phyloP scores from a whole-genome alignment of 1,140 invertebrate genomes.

The Pogonomyrmex californicus region DNA sequence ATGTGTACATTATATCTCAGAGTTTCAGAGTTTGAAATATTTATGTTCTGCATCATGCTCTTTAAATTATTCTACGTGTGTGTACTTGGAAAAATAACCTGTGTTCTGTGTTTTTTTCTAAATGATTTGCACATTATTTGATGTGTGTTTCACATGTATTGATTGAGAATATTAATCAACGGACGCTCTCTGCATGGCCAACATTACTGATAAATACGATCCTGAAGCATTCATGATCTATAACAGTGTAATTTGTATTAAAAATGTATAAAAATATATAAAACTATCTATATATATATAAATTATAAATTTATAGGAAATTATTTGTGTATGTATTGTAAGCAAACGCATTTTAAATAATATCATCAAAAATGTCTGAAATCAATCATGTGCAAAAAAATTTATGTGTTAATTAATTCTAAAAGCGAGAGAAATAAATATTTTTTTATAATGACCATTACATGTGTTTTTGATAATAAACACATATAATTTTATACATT shows the following conservation, averaged over 20 bases:
- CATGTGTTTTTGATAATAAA: not conserved
- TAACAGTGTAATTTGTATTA: constrained; percentile 28
- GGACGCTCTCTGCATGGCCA: constrained; percentile 56
- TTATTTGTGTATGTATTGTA: not conserved
- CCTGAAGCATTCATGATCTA: constrained; percentile 68
- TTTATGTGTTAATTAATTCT: not conserved
- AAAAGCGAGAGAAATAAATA: not conserved
- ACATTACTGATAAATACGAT: constrained; percentile 65
- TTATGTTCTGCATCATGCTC: not conserved
- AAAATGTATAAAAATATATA: not conserved
- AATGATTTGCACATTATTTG: not conserved
- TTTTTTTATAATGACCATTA: no score
- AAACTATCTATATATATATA: not conserved
- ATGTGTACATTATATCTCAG: not conserved
- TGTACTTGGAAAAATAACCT: not conserved
- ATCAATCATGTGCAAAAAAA: not conserved
- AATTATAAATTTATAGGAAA: not conserved
- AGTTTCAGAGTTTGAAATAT: not conserved
- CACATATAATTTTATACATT: not conserved
- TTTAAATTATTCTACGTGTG: constrained; percentile 15
- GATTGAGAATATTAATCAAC: not conserved
- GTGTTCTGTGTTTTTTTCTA: not conserved
- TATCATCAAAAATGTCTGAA: not conserved
- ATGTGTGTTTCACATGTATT: not conserved
- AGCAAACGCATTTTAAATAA: not conserved